phyloP scores from a whole-genome alignment of 2,113 vertebrate genomes.

The Synodontis membranacea region DNA sequence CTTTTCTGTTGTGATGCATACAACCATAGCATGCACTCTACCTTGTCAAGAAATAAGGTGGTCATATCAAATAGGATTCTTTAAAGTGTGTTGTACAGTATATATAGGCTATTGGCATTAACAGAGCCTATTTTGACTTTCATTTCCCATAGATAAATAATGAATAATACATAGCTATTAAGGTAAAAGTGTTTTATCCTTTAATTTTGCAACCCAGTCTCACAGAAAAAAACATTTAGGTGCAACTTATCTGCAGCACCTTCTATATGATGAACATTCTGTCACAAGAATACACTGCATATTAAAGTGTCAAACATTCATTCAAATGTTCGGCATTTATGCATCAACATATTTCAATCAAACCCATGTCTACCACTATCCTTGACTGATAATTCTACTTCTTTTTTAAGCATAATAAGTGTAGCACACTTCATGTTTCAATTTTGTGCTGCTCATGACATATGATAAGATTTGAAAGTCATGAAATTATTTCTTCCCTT shows the following conservation, averaged over 20 bases:
- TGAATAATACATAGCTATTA: not conserved
- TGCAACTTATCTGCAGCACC: not conserved
- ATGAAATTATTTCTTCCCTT: not conserved
- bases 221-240: not conserved
- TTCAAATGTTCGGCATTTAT: not conserved
- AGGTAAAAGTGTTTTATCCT: not conserved
- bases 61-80: not conserved
- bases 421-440: not conserved
- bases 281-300: not conserved
- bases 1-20: no score
- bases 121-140: not conserved
- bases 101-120: not conserved
- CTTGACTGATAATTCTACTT: not conserved
- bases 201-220: not conserved
- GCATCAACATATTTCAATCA: not conserved
- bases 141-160: not conserved
- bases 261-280: not conserved
- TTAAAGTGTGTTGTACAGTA: not conserved
- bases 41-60: not conserved
- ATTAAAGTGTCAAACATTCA: not conserved
- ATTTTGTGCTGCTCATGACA: not conserved
- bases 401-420: not conserved
- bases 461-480: not conserved
- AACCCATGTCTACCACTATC: not conserved
- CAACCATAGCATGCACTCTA: not conserved